Conservation (phyloP, 2,113 vertebrate genomes). For the Takifugu bimaculatus region DNA sequence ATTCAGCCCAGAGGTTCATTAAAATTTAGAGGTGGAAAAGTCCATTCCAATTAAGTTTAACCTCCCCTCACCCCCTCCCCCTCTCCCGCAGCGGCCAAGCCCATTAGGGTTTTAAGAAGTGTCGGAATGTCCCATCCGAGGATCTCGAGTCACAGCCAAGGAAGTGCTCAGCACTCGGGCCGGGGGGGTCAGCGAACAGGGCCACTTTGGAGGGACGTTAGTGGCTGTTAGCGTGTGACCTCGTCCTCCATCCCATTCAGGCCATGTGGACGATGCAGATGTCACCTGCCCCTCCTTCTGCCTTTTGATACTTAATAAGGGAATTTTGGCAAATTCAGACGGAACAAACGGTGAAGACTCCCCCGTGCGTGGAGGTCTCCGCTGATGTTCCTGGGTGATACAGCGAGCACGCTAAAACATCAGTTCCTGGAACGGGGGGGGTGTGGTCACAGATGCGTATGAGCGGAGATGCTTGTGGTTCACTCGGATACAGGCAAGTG, state of each 20-base stretch:
- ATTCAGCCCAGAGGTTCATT: slow-evolving; percentile 69
- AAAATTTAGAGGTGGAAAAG: slow-evolving; percentile 76
- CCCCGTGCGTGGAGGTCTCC: too few species aligned
- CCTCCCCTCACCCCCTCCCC: slow-evolving; percentile 31
- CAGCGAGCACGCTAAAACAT: too few species aligned
- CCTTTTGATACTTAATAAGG: too few species aligned
- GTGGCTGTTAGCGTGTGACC: slow-evolving; percentile 47
- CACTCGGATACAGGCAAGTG: too few species aligned
- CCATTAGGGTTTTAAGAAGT: slow-evolving; percentile 68
- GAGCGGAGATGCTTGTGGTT: too few species aligned
- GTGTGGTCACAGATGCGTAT: too few species aligned
- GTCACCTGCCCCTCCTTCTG: slow-evolving; percentile 4
- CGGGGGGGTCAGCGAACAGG: slow-evolving; percentile 44
- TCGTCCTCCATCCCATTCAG: slow-evolving; percentile 41
- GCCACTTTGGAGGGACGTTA: slow-evolving; percentile 46
- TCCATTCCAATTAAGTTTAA: slow-evolving; percentile 69
- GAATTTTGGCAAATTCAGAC: too few species aligned
- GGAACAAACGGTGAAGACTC: too few species aligned
- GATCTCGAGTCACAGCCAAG: slow-evolving; percentile 41
- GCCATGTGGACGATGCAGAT: slow-evolving; percentile 3
- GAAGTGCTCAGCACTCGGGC: slow-evolving; percentile 38
- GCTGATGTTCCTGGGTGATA: too few species aligned
- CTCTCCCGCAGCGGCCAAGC: slow-evolving; percentile 25
- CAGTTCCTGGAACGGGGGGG: too few species aligned
- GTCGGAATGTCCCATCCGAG: slow-evolving; percentile 50